Conservation (phyloP, 2,113 vertebrate species). For the Poicephalus gulielmi region DNA sequence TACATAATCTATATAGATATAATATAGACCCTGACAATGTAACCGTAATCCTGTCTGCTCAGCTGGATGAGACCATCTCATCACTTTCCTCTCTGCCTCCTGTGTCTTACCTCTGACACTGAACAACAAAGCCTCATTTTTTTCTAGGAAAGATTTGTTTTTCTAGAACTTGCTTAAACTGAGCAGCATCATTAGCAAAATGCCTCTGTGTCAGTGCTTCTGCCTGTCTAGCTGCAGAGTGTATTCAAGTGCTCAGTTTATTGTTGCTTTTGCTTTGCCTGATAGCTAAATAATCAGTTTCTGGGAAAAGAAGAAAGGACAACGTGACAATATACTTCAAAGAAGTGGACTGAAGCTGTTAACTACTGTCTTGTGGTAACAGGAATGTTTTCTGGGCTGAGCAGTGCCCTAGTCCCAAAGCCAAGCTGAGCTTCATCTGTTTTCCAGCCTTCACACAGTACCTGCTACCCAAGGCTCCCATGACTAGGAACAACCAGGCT, state of each 20-base stretch:
- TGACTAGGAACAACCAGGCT: conserved; percentile 24
- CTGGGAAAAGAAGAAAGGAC: neutral
- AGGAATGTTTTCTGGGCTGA: neutral
- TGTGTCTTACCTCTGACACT: neutral
- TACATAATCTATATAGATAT: neutral
- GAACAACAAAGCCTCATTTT: neutral
- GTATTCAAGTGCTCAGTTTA: neutral
- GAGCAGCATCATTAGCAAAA: neutral
- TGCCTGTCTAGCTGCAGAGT: neutral
- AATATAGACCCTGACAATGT: neutral
- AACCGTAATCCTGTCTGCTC: neutral
- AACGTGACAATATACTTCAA: neutral
- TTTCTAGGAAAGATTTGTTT: neutral
- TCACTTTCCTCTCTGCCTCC: neutral
- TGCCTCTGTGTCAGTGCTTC: neutral
- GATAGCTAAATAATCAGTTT: neutral
- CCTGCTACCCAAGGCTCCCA: conserved; percentile 17
- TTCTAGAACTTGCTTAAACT: neutral
- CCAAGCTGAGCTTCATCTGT: conserved; percentile 33
- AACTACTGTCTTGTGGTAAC: neutral
- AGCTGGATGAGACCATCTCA: neutral
- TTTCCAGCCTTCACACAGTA: conserved; percentile 3
- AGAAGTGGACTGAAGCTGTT: conserved; percentile 11
- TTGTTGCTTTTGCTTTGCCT: neutral
- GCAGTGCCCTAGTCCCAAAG: neutral